A percentile compares a stretch with the other conserved stretches of the same genome.
phyloP scores from a whole-genome alignment of 2,113 vertebrate genomes.

The Machaerirhynchus nigripectus region DNA sequence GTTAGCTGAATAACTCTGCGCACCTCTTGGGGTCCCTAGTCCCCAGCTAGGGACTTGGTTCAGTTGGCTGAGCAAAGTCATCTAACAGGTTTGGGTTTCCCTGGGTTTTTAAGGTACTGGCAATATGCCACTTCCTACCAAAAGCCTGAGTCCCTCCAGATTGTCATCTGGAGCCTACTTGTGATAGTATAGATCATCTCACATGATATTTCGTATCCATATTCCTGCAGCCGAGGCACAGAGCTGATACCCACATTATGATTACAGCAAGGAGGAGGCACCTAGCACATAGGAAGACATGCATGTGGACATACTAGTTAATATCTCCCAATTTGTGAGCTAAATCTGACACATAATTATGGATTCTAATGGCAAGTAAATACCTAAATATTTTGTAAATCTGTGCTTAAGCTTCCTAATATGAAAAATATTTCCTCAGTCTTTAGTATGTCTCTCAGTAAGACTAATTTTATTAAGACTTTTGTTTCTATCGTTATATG shows the following conservation, averaged over 20 bases:
- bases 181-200: background rate
- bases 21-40: background rate
- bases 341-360: background rate
- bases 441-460: background rate
- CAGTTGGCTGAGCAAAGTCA: background rate
- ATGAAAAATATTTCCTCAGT: background rate
- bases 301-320: background rate
- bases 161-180: background rate
- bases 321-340: background rate
- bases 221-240: background rate
- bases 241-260: background rate
- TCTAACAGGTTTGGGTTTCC: background rate
- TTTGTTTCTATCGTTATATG: background rate
- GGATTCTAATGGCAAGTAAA: background rate
- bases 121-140: background rate
- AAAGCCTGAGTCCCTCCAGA: background rate
- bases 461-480: background rate
- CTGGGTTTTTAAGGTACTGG: background rate
- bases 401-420: background rate
- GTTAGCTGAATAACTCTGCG: background rate
- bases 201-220: background rate
- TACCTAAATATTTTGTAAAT: background rate
- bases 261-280: background rate
- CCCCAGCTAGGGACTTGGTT: background rate
- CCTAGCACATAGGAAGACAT: background rate